Conservation (phyloP, 2,888 invertebrate genomes). For the Drosophila merina region DNA sequence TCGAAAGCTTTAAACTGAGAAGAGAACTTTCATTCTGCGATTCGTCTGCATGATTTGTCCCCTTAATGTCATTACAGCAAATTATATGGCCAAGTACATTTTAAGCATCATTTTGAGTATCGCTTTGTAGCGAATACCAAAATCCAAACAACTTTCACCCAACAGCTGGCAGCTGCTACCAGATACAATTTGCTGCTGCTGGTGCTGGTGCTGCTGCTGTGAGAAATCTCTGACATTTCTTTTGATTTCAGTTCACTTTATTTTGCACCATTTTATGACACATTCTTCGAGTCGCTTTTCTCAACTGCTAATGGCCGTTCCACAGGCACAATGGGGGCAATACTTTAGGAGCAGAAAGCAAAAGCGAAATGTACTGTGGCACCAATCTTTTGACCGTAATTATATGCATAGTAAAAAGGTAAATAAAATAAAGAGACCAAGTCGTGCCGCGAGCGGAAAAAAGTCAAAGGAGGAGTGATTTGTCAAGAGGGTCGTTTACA, state of each 20-base stretch:
- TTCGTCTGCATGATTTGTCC: constrained; percentile 11
- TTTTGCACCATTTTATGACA: constrained; percentile 64
- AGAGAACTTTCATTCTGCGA: constrained; percentile 40
- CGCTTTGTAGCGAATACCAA: constrained; percentile 8
- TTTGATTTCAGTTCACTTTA: constrained; percentile 49
- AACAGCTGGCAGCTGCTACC: constrained; percentile 28
- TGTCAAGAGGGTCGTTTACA: constrained; percentile 52
- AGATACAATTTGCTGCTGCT: constrained; percentile 23
- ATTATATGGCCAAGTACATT: constrained; percentile 26
- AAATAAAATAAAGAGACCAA: constrained; percentile 8
- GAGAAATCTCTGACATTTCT: constrained; percentile 50
- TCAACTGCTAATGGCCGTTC: constrained; percentile 48
- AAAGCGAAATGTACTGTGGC: constrained; percentile 38
- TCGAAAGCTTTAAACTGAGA: neutral
- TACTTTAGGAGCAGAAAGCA: constrained; percentile 52
- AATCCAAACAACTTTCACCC: constrained; percentile 43
- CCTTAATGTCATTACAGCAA: constrained; percentile 37
- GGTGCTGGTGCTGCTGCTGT: constrained; percentile 28
- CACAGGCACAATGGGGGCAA: constrained; percentile 45
- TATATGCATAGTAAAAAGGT: constrained; percentile 51
- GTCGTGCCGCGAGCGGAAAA: constrained; percentile 44
- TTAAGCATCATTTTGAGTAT: constrained; percentile 22
- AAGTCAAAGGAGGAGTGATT: constrained; percentile 59
- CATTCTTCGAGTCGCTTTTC: constrained; percentile 52
- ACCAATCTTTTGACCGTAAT: constrained; percentile 55